These are phyloP conservation scores for Scaptomyza parva DNA, from an alignment of 2,888 invertebrate genomes.

Conservation along the genomic window DNA sequence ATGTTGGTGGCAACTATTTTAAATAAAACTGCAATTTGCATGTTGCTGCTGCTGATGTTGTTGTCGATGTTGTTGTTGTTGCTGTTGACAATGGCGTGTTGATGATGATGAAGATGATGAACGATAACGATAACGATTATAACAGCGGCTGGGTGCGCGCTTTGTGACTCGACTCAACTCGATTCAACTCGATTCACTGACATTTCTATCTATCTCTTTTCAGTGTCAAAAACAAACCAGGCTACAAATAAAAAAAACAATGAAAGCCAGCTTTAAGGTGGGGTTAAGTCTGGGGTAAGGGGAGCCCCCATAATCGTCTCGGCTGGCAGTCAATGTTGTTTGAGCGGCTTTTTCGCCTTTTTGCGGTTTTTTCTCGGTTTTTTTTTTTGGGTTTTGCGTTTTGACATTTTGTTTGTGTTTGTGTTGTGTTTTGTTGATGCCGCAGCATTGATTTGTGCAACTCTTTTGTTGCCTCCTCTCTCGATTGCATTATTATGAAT, in stretches of 20 bases:
- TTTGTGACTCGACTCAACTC: conserved; percentile 1
- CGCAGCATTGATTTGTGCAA: conserved; percentile 73
- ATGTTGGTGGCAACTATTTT: conserved; percentile 18
- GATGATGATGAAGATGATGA: conserved; percentile 32
- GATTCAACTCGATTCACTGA: conserved; percentile 22
- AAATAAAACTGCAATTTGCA: conserved; percentile 56
- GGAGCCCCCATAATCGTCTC: conserved; percentile 8
- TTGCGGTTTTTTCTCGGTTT: conserved; percentile 37
- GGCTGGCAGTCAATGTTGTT: conserved; percentile 52
- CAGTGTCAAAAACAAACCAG: conserved; percentile 23
- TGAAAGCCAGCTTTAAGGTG: not conserved
- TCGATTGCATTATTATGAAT: conserved; percentile 74
- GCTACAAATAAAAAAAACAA: conserved; percentile 10
- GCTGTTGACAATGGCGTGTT: conserved; percentile 33
- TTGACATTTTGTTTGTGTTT: conserved; percentile 60
- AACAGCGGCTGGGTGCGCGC: conserved; percentile 18
- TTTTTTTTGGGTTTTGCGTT: conserved; percentile 55
- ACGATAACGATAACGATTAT: conserved; percentile 43
- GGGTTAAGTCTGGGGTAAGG: not conserved
- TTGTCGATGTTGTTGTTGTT: conserved; percentile 7
- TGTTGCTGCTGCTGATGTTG: conserved; percentile 26
- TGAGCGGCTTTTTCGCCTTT: conserved; percentile 40
- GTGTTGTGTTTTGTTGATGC: conserved; percentile 34
- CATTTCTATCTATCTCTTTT: conserved; percentile 57
- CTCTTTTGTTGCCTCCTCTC: conserved; percentile 50